Percentiles rank a stretch among this genome's conserved stretches.
phyloP scores from a whole-genome alignment of 2,888 invertebrate species.

The Athetis lepigone region DNA sequence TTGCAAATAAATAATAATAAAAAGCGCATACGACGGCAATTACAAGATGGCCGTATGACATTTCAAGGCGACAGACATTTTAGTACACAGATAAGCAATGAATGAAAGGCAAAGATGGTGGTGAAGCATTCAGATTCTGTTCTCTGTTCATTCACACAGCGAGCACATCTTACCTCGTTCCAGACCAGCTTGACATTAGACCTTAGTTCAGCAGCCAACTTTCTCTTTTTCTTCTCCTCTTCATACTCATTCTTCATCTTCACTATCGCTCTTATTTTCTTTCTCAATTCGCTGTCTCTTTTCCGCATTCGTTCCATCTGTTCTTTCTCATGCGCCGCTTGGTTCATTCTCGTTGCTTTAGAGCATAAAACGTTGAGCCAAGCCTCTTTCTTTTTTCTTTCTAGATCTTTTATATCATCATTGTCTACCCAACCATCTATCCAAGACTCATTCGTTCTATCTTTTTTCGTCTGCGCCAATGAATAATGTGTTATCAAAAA shows the following conservation, averaged over 20 bases:
- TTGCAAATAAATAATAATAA: too few relatives aligned
- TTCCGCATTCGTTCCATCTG: slow-evolving; percentile 1
- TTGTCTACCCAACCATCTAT: slow-evolving; percentile 17
- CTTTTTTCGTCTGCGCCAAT: slow-evolving; percentile 38
- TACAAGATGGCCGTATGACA: too few relatives aligned
- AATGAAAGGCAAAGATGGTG: not conserved
- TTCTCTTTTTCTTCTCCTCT: not conserved
- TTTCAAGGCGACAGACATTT: not conserved
- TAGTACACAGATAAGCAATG: not conserved
- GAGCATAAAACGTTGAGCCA: slow-evolving; percentile 41
- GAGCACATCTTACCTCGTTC: slow-evolving; percentile 40
- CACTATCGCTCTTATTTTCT: slow-evolving; percentile 23
- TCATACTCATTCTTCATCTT: slow-evolving; percentile 23
- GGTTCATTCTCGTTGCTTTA: slow-evolving; percentile 37
- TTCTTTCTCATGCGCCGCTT: slow-evolving; percentile 11
- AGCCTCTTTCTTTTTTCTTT: slow-evolving; percentile 41
- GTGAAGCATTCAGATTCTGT: not conserved
- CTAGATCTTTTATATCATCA: slow-evolving; percentile 34
- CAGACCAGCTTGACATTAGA: slow-evolving; percentile 23
- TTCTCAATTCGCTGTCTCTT: slow-evolving; percentile 21
- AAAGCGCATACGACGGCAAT: too few relatives aligned
- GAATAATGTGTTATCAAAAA: slow-evolving; percentile 26
- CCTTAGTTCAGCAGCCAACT: slow-evolving; percentile 1
- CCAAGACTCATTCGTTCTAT: slow-evolving; percentile 31
- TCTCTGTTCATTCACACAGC: slow-evolving; percentile 5